A percentile compares a stretch with the other conserved stretches of the same genome.
Evolutionary conservation across 2,888 invertebrate genomes (phyloP).

Genomic region (Papilio demoleus): DNA sequence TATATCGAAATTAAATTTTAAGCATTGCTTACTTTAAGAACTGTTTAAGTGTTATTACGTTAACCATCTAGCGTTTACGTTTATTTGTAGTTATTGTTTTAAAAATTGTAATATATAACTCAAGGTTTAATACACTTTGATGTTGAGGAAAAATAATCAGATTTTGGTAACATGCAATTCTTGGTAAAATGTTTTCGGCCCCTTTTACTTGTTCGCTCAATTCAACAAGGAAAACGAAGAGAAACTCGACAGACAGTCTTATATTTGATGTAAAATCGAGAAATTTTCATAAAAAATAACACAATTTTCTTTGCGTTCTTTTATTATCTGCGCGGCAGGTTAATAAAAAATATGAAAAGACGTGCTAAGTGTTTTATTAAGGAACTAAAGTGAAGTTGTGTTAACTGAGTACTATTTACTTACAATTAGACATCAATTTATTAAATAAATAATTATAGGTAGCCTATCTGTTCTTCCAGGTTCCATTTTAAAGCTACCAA

Average conservation of each 20-base stretch:
- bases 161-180: constrained; percentile 24
- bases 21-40: too few species aligned
- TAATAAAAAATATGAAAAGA: background rate
- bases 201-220: constrained; percentile 30
- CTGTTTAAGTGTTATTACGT: too few species aligned
- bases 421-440: too few species aligned
- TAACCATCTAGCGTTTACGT: too few species aligned
- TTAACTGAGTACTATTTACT: background rate
- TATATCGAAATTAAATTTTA: too few species aligned
- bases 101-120: background rate
- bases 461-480: too few species aligned
- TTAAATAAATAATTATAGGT: too few species aligned
- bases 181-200: constrained; percentile 9
- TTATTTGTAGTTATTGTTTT: too few species aligned
- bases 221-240: constrained; percentile 33
- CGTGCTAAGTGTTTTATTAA: background rate
- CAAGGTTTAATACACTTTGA: constrained; percentile 6
- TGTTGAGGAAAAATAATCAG: constrained; percentile 2
- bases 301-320: constrained; percentile 20
- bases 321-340: constrained; percentile 17
- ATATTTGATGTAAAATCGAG: constrained; percentile 28
- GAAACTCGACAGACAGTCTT: constrained; percentile 18
- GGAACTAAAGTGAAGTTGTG: background rate
- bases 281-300: constrained; percentile 24
- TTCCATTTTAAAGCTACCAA: too few species aligned